phyloP scores from a whole-genome alignment of 1,140 invertebrate species.

The Ridgeia piscesae region DNA sequence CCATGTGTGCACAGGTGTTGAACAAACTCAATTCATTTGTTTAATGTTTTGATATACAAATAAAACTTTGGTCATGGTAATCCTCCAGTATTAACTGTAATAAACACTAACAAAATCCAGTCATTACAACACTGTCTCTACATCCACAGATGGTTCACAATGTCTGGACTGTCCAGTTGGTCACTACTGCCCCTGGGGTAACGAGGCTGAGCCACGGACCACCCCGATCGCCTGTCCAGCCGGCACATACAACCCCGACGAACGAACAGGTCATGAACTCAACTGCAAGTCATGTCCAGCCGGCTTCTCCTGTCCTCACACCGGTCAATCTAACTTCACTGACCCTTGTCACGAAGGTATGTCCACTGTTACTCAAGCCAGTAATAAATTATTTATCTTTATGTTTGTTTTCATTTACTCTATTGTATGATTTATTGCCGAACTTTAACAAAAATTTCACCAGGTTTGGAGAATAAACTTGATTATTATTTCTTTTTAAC shows the following conservation, averaged over 20 bases:
- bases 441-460: too few species aligned
- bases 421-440: too few species aligned
- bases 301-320: conserved; percentile 45
- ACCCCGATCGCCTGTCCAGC: conserved; percentile 40
- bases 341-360: conserved; percentile 45
- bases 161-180: conserved; percentile 47
- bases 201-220: conserved; percentile 36
- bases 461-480: too few species aligned
- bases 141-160: conserved; percentile 26
- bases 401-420: not conserved
- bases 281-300: conserved; percentile 45
- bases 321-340: conserved; percentile 41
- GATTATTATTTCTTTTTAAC: too few species aligned
- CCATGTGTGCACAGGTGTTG: not conserved
- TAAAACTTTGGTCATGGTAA: not conserved
- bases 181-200: conserved; percentile 47
- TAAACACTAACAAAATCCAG: not conserved
- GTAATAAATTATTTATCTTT: not conserved
- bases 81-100: not conserved
- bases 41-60: not conserved
- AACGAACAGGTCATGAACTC: conserved; percentile 41
- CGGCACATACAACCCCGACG: conserved; percentile 48
- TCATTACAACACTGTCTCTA: not conserved
- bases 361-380: not conserved
- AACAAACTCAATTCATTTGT: not conserved